Evolutionary conservation across 2,888 invertebrate genomes (phyloP).

Genomic region (Drosophila vallismaia): DNA sequence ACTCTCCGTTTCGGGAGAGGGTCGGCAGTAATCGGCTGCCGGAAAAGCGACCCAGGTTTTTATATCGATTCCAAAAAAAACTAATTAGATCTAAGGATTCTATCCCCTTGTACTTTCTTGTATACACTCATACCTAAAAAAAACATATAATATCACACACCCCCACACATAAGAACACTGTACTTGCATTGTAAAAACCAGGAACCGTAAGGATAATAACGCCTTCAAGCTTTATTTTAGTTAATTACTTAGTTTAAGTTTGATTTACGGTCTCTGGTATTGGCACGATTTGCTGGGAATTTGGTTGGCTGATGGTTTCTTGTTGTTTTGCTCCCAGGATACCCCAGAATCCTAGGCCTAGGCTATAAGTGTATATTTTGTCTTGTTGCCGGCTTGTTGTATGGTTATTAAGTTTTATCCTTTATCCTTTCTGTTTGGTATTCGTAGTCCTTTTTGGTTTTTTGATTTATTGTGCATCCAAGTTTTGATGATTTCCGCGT

Average conservation of each 20-base stretch:
- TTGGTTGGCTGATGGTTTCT: constrained; percentile 43
- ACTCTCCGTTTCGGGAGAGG: constrained; percentile 94
- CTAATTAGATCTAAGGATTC: constrained; percentile 33
- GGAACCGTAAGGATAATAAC: constrained; percentile 22
- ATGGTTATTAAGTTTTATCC: constrained; percentile 12
- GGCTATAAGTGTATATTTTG: constrained; percentile 27
- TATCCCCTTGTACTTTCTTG: constrained; percentile 2
- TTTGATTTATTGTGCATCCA: constrained; percentile 31
- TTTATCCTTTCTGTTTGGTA: constrained; percentile 21
- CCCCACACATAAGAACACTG: constrained; percentile 11
- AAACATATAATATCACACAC: constrained; percentile 6
- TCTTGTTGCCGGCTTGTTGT: constrained; percentile 28
- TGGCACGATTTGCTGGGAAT: constrained; percentile 36
- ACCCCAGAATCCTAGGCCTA: not conserved
- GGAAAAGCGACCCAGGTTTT: constrained; percentile 93
- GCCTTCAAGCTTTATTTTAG: not conserved
- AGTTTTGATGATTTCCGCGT: constrained; percentile 19
- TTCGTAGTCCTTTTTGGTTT: constrained; percentile 29
- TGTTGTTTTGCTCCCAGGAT: constrained; percentile 13
- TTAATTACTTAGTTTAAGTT: not conserved
- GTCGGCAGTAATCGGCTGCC: constrained; percentile 94
- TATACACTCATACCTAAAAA: constrained; percentile 16
- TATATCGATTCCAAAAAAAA: constrained; percentile 68
- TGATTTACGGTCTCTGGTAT: constrained; percentile 25
- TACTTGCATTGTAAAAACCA: constrained; percentile 32